These are phyloP conservation scores for Lithophane ornitopus DNA, from an alignment of 2,888 invertebrate genomes.

Conservation along the genomic window DNA sequence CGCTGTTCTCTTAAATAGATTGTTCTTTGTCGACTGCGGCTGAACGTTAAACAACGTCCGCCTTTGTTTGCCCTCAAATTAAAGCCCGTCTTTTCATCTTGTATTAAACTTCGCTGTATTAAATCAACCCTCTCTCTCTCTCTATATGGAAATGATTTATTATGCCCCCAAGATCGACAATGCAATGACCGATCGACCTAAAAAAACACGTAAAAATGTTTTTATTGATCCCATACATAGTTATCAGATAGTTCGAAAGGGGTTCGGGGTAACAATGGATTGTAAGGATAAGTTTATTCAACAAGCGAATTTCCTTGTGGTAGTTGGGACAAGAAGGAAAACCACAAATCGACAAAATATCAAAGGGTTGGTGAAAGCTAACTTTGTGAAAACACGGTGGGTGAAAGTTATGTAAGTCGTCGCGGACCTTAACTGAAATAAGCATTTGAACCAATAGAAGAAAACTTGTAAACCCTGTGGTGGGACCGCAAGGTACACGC, in stretches of 20 bases:
- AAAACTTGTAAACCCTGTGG: constrained; percentile 87
- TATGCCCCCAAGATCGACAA: constrained; percentile 29
- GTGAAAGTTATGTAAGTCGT: constrained; percentile 76
- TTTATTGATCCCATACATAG: constrained; percentile 62
- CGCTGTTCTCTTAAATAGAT: constrained; percentile 85
- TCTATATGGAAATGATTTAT: constrained; percentile 41
- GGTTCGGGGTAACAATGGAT: constrained; percentile 63
- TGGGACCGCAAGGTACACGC: constrained; percentile 83
- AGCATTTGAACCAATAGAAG: constrained; percentile 84
- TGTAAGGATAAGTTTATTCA: constrained; percentile 67
- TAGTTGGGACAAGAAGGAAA: constrained; percentile 68
- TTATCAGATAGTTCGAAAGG: constrained; percentile 66
- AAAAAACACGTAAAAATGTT: constrained; percentile 57
- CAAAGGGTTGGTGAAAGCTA: constrained; percentile 76
- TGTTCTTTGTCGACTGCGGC: constrained; percentile 81
- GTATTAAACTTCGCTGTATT: constrained; percentile 60
- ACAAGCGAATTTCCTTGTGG: constrained; percentile 66
- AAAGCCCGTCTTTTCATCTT: constrained; percentile 77
- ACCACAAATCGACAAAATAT: constrained; percentile 79
- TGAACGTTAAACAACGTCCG: constrained; percentile 76
- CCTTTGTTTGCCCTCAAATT: constrained; percentile 81
- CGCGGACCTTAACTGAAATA: constrained; percentile 78
- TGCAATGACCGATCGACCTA: constrained; percentile 30
- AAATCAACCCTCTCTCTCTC: constrained; percentile 29
- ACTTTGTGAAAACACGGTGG: constrained; percentile 77